Percentiles rank a stretch among this genome's conserved stretches.
These are phyloP conservation scores for Hylyphantes graminicola DNA, from an alignment of 1,140 invertebrate species.

Conservation along the genomic window DNA sequence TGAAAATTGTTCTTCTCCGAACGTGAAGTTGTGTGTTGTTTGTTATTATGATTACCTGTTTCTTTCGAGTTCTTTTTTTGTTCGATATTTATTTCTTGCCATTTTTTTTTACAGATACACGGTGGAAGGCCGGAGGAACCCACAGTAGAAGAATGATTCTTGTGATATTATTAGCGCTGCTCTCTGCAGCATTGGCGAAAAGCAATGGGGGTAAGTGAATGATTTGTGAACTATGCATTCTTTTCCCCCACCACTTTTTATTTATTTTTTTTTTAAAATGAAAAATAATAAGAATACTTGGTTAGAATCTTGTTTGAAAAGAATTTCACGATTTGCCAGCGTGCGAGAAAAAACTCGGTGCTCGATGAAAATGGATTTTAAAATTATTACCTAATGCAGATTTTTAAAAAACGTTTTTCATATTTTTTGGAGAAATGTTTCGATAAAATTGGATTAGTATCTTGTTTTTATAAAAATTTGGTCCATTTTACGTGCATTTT, in stretches of 20 bases:
- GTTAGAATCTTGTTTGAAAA: not conserved
- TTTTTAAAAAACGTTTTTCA: too few species aligned
- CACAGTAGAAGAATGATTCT: conserved; percentile 39
- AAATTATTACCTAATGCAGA: too few species aligned
- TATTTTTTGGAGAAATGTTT: too few species aligned
- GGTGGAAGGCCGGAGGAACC: conserved; percentile 9
- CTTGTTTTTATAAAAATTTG: too few species aligned
- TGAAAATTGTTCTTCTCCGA: conserved; percentile 1
- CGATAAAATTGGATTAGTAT: too few species aligned
- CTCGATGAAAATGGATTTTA: too few species aligned
- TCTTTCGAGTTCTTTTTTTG: conserved; percentile 12
- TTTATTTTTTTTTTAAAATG: not conserved
- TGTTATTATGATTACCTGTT: conserved; percentile 43
- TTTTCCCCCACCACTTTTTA: not conserved
- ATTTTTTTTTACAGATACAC: not conserved
- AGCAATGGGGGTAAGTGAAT: conserved; percentile 51
- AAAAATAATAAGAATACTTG: not conserved
- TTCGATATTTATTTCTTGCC: conserved; percentile 3
- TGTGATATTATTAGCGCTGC: conserved; percentile 55
- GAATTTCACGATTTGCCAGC: not conserved
- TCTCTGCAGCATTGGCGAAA: conserved; percentile 12
- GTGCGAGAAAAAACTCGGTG: too few species aligned
- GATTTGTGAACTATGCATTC: conserved; percentile 22
- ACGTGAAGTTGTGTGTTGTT: not conserved
- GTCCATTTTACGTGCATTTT: too few species aligned